A percentile compares a stretch with the other conserved stretches of the same genome.
Evolutionary conservation across 2,113 vertebrate genomes (phyloP).

Genomic region (Tyrannus savana): DNA sequence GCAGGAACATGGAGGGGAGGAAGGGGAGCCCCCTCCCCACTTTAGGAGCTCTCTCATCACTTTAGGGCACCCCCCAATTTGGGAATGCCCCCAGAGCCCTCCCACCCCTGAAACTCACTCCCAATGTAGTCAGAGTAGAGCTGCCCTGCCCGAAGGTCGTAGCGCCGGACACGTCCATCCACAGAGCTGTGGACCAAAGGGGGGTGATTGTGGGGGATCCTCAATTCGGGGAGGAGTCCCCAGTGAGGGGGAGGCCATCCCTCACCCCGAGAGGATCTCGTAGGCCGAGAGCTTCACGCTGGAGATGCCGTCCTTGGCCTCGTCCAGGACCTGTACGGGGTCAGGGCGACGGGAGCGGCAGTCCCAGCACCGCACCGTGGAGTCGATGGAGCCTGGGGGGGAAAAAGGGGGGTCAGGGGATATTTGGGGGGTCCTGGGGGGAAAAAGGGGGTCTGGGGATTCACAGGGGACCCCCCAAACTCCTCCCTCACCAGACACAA

Average conservation of each 20-base stretch:
- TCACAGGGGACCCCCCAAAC: background rate
- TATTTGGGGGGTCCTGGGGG: rapidly evolving
- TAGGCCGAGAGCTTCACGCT: slow-evolving; percentile 86
- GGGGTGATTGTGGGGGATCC: background rate
- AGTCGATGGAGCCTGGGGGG: slow-evolving; percentile 87
- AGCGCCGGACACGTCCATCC: slow-evolving; percentile 82
- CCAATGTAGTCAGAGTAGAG: slow-evolving; percentile 86
- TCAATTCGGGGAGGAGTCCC: rapidly evolving
- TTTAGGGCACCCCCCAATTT: too few relatives aligned
- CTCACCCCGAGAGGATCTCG: slow-evolving; percentile 90
- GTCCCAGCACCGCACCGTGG: slow-evolving; percentile 90
- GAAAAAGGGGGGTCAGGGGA: too few relatives aligned
- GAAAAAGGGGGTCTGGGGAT: background rate
- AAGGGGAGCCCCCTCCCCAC: too few relatives aligned
- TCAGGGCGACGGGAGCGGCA: slow-evolving; percentile 84
- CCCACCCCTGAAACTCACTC: slow-evolving; percentile 76
- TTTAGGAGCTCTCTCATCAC: too few relatives aligned
- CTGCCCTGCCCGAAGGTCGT: slow-evolving; percentile 89
- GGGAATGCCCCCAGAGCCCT: too few relatives aligned
- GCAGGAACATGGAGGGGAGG: background rate
- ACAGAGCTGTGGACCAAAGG: slow-evolving; percentile 75
- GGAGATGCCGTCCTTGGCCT: slow-evolving; percentile 89
- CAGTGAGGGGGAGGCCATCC: rapidly evolving
- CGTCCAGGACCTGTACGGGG: slow-evolving; percentile 85
- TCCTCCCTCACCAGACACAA: slow-evolving; percentile 85